Base-by-base conservation (phyloP, 2,888 invertebrate genomes). In the Liodrosophila aerea region DNA sequence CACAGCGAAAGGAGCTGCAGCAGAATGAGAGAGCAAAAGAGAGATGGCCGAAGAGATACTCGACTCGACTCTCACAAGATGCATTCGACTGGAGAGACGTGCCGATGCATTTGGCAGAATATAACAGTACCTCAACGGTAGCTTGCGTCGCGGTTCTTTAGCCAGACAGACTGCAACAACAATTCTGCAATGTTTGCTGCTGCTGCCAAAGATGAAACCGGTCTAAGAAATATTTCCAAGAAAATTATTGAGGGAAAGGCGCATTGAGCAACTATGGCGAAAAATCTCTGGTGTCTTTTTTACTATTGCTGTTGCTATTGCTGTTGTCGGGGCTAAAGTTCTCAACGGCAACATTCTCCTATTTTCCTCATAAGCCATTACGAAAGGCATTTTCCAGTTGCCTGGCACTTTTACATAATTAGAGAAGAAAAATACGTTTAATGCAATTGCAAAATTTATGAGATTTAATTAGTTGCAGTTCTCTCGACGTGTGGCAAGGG, bases 221-320 rank as follows among this genome's bases (percentile, higher is more conserved):
- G 84, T 85, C 73, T 71, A 72, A 75, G 73, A 76, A 74, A 84
- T 83, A 77, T 77, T 87, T 87, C 85, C 78, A 77, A 85, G 87
- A 87, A 87, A 87, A 80, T 82, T 85, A 77, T 81, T 81, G 85
- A 85, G 81, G 87, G 87, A 87, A 87, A 87, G 88, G 87, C 85
- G 75, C 76, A 67, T 37, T 51, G 58, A 50, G 46, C 27, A 62
- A 61, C 59, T 37, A 46, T 58, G 29, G 60, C 69, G 51, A 56
- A 61, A 58, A 73, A 64, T 76, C 56, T 50, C 22, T 22, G 22
- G 51, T 64, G 43, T 49, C 58, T 40, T 40, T 53, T 56, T 57
- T 67, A 62, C 37, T 65, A 46, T 47, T 67, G 56, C 31, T 54
- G 16, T 7, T 47, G 33, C n/a, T 47, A 27, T 30, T 34, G 16